Percentiles rank a stretch among this genome's conserved stretches.
Conservation (phyloP, 2,797 vertebrate species). For the Paguma larvata region DNA sequence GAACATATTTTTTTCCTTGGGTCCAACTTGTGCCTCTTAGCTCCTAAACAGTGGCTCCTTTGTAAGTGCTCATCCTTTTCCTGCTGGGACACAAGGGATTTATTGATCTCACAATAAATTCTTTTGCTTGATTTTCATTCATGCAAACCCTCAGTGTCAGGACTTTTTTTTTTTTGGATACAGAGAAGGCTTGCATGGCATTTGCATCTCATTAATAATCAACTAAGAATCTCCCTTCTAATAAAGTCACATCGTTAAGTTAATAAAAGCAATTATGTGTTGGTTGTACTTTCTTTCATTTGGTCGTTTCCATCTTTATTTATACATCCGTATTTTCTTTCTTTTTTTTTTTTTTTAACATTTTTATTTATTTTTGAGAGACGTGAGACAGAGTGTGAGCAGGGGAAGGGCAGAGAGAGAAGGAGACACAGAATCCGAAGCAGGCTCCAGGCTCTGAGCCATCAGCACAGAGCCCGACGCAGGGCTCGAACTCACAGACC, state of each 20-base stretch:
- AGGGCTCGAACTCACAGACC: no score
- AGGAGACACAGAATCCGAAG: no score
- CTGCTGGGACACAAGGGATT: constrained; percentile 46
- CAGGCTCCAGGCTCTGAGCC: no score
- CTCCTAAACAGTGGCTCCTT: constrained; percentile 28
- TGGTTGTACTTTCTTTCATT: neutral
- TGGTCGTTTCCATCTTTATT: constrained; percentile 39
- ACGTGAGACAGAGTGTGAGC: no score
- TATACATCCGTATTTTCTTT: neutral
- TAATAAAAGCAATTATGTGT: constrained; percentile 11
- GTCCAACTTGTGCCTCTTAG: constrained; percentile 4
- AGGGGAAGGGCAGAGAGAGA: no score
- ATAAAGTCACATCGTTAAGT: neutral
- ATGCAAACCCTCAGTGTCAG: neutral
- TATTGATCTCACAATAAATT: constrained; percentile 54
- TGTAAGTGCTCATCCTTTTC: constrained; percentile 33
- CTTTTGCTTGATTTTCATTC: constrained; percentile 31
- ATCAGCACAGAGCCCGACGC: no score
- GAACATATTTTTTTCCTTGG: constrained; percentile 28
- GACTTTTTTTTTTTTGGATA: neutral
- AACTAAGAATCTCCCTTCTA: constrained; percentile 14
- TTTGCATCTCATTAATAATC: constrained; percentile 55
- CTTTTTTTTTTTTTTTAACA: no score
- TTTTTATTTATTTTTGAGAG: no score
- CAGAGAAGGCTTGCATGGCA: neutral